phyloP scores from a whole-genome alignment of 2,113 vertebrate genomes.

The Nycticryphes semicollaris region DNA sequence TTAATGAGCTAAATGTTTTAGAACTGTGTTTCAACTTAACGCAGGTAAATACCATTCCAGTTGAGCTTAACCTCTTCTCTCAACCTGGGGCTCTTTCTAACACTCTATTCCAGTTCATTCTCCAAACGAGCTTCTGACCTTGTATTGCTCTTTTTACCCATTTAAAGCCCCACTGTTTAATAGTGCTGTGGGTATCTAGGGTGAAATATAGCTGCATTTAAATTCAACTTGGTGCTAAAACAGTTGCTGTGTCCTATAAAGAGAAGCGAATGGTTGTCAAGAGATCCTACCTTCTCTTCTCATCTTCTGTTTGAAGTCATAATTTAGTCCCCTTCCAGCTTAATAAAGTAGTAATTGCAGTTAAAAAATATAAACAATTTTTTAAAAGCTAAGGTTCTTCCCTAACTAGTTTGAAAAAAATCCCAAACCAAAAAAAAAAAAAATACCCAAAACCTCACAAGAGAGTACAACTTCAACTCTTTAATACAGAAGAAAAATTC shows the following conservation, averaged over 20 bases:
- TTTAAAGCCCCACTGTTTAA: background rate
- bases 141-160: background rate
- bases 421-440: background rate
- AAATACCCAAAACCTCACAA: background rate
- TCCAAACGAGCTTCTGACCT: background rate
- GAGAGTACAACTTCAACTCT: background rate
- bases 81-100: background rate
- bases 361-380: background rate
- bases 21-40: background rate
- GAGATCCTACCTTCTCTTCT: background rate
- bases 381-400: background rate
- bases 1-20: background rate
- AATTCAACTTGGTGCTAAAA: background rate
- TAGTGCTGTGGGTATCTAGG: background rate
- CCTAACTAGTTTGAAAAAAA: background rate
- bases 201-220: slow-evolving; percentile 11
- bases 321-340: background rate
- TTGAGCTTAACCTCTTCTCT: background rate
- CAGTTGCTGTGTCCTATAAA: background rate
- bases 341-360: background rate
- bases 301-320: background rate
- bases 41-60: background rate
- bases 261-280: background rate
- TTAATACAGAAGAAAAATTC: background rate
- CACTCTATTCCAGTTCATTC: background rate